Base-by-base conservation (phyloP, 2,113 vertebrate genomes). In the Cynoglossus semilaevis region DNA sequence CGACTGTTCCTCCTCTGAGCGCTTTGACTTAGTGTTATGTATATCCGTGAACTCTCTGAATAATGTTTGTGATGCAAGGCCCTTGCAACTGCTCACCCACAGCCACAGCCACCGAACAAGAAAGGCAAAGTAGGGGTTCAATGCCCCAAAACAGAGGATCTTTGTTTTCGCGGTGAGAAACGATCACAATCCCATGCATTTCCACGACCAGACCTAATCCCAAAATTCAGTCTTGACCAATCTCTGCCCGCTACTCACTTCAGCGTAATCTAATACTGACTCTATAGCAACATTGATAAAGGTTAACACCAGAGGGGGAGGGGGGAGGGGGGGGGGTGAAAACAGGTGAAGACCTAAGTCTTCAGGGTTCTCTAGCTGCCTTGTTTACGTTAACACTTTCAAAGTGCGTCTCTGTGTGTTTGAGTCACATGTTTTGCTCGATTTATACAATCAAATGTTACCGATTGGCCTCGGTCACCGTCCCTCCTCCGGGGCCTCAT, bases 401-500 rank as follows among this genome's bases (percentile, higher is more conserved):
- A 29, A 29, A 36, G 40, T 51, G 49, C 56, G 74, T 71, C 61
- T 64, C 57, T 67, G 66, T 58, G 58, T 55, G 63, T 71, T 66
- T 54, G 59, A 86, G 84, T 86, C 84, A 84, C 82, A 80, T 80
- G 70, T 81, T 78, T 71, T 46, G 57, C 73, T 67, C 62, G 29
- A 7, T 70, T 85, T 80, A 87, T 82, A 84, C 74, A 79, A 79
- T 86, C 85, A 89, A n/a, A 83, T 66, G 70, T 70, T 77, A 76
- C 87, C 84, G 85, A 86, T 88, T 83, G 76, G 81, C 73, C 74
- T 63, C 76, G 70, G 57, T 77, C 83, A 81, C 82, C 79, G 79
- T 77, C 65, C 51, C 61, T 74, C 72, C 82, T 85, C 74, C 41
- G 35, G n/a, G 81, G 81, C 79, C 78, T 76, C 72, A n/a, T 71